Conservation (phyloP, 2,113 vertebrate species). For the Corythoichthys haematopterus region DNA sequence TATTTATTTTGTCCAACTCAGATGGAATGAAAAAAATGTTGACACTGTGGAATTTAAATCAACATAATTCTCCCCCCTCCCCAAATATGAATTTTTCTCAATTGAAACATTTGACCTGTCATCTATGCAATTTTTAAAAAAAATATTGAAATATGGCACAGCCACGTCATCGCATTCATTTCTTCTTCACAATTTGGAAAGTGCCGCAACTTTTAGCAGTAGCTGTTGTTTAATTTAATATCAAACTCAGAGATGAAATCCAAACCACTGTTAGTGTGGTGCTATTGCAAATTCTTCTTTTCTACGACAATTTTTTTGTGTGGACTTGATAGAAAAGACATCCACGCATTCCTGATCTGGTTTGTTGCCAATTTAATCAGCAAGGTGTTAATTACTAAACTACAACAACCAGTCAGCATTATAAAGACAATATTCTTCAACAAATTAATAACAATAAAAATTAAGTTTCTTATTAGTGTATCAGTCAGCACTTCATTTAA, state of each 20-base stretch:
- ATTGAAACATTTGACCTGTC: too few relatives aligned
- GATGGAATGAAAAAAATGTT: too few relatives aligned
- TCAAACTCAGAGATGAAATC: background rate
- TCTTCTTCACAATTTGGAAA: too few relatives aligned
- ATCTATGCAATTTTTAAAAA: too few relatives aligned
- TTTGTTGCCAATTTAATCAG: constrained; percentile 32
- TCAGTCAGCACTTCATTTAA: constrained; percentile 37
- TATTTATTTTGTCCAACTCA: too few relatives aligned
- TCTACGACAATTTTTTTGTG: background rate
- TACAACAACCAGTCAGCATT: constrained; percentile 11
- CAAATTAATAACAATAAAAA: constrained; percentile 10
- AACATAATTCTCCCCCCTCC: too few relatives aligned
- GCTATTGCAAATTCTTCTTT: background rate
- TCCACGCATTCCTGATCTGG: constrained; percentile 2
- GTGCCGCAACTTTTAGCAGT: background rate
- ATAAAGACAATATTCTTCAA: constrained; percentile 6
- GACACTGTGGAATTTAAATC: too few relatives aligned
- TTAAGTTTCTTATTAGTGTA: constrained; percentile 13
- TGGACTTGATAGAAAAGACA: constrained; percentile 13
- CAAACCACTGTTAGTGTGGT: background rate
- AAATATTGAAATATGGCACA: too few relatives aligned
- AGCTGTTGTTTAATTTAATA: background rate
- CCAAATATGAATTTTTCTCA: too few relatives aligned
- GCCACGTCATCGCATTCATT: too few relatives aligned
- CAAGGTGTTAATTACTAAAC: constrained; percentile 23